Evolutionary conservation across 2,888 invertebrate species (phyloP), one percentile per base, ranked within the genome.

Genomic region (Ophonus ardosiacus): DNA sequence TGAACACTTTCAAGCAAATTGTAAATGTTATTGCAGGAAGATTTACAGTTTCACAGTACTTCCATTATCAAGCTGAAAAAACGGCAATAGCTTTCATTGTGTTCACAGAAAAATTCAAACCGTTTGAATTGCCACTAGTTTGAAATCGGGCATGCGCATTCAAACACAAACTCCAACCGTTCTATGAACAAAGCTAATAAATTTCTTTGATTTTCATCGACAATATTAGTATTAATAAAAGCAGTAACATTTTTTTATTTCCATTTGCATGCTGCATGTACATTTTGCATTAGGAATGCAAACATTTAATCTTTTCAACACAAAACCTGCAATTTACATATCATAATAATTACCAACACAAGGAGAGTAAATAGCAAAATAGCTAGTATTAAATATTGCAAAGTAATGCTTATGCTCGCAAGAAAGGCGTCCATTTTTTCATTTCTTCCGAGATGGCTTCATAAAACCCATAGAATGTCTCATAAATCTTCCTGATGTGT

Each of bases 401-500:
- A 57, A 78, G 57, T 78, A 78, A 78, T 57, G 78, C 10, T 78
- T 0, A 1, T 5, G 15, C 56, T n/a, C 78, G 57, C 31, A 24
- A 51, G 13, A 78, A 78, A 56, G 43, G 40, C 43, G 5, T 18
- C 24, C 56, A 57, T 57, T 78, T 81, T 81, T 65, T 65, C 81
- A 80, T 61, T 81, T 63, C 43, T 61, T 21, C 38, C 18, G 13
- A 76, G 76, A 78, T 21, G 68, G 71, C 81, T 43, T 71, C 57
- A 81, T 81, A 81, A 81, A 81, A 81, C 51, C 51, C 24, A 65
- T 24, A 65, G 43, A 81, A 81, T 65, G 68, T 81, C 10, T 18
- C 65, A 81, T 81, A 81, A 81, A 81, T 68, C 71, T 57, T 71
- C 51, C 68, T 56, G 68, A 81, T 68, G 81, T 81, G 71, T 61